Evolutionary conservation across 2,113 vertebrate species (phyloP), one percentile per base, ranked within the genome.

Genomic region (Geococcyx californianus): DNA sequence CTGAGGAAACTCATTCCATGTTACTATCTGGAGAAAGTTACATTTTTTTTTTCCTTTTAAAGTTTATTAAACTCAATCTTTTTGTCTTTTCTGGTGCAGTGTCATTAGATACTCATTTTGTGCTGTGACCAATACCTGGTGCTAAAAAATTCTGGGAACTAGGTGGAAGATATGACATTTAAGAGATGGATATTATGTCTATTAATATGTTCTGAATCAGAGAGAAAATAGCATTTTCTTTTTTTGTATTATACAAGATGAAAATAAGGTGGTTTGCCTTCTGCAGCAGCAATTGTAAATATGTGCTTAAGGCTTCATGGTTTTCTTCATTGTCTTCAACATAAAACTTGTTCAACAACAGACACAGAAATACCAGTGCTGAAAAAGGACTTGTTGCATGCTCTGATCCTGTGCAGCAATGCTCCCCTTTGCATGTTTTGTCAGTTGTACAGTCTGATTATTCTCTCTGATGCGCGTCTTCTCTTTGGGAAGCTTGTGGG

Each of bases 391-490:
- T 64, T 51, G 38, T 45, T 82, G n/a, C 49, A 11, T 26, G 25
- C 58, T 82, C 66, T 69, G 42, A 31, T 64, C 34, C 76, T 51
- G 23, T 77, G 73, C 47, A 38, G 16, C 49, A 51, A 49, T 45
- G 25, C 88, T 91, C 74, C 52, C 33, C 45, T 23, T 78, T 73
- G 33, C 45, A n/a, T 0, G 0, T 67, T 54, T 79, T 66, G 36
- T 72, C 36, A 2, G 12, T 92, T 95, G 31, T 89, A 34, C 63
- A 69, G 28, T 59, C 60, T 47, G 59, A 80, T 86, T 95, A 91
- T 94, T 74, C 90, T 85, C 90, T 95, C 62, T 66, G 55, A 80
- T 79, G 93, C 63, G 68, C 59, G 69, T 77, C 77, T 95, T 95
- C 63, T 45, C 45, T 85, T 85, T 82, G 55, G 84, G 85, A 44